A percentile compares a stretch with the other conserved stretches of the same genome.
These are phyloP conservation scores for Tiliacea citrago DNA, from an alignment of 2,888 invertebrate species.

Conservation along the genomic window DNA sequence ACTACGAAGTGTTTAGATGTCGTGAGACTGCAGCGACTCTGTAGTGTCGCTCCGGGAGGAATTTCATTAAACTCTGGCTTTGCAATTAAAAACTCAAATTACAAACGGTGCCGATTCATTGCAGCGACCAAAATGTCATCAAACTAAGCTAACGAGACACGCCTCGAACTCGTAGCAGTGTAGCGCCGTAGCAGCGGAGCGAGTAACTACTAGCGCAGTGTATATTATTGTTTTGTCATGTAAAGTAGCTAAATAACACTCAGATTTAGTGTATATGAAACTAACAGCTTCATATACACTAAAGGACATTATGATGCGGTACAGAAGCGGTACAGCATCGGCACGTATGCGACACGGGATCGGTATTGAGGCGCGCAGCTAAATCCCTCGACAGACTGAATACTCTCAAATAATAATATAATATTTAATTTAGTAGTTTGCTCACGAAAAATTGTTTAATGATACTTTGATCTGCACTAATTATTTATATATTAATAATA, in stretches of 20 bases:
- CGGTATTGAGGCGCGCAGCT: neutral
- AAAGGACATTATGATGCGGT: neutral
- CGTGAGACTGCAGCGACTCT: neutral
- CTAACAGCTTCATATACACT: too few species aligned
- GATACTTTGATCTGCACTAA: neutral
- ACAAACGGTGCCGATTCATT: constrained; percentile 17
- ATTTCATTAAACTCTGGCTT: constrained; percentile 31
- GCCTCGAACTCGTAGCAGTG: neutral
- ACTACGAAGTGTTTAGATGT: neutral
- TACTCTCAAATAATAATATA: neutral
- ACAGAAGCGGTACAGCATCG: neutral
- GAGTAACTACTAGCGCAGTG: neutral
- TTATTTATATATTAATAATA: neutral
- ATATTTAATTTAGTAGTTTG: neutral
- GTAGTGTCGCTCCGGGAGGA: neutral
- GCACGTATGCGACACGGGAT: neutral
- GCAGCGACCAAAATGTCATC: constrained; percentile 18
- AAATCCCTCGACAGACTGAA: neutral
- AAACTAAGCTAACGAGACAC: constrained; percentile 31
- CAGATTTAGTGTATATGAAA: neutral
- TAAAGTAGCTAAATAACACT: neutral
- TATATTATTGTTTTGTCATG: neutral
- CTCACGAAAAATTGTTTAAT: neutral
- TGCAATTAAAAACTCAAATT: constrained; percentile 47
- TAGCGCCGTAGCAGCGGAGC: neutral